Evolutionary conservation across 2,888 invertebrate genomes (phyloP), one percentile per base, ranked within the genome.

Genomic region (Cyclophora albipunctata): DNA sequence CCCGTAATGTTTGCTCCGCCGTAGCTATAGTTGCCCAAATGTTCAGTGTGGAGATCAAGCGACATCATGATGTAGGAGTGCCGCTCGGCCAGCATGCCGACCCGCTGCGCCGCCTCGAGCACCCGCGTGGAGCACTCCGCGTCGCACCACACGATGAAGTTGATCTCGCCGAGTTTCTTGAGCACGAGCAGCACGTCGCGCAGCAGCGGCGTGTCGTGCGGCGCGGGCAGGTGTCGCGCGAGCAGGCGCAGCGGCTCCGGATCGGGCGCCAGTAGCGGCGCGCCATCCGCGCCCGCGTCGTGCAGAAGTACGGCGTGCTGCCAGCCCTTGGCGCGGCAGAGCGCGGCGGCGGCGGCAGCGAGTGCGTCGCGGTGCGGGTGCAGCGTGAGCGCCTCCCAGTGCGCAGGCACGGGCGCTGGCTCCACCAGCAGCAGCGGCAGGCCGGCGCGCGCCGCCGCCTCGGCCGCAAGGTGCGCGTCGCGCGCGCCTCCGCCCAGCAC

Each of bases 1-100:
- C 79, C 76, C 52, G 84, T 84, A 57, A 85, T 58, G 66, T 85
- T 84, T 54, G 84, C 84, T 48, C 84, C 84, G 58, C 84, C 83
- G 71, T 85, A 73, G 68, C 84, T 84, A 74, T 70, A 81, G 63
- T 66, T 58, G 40, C 60, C 62, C 35, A 84, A 76, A 47, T 57
- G 49, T 54, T 55, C 67, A 54, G 79, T 79, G 70, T 81, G 83
- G 66, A 81, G 64, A 70, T 85, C 86, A 6, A 75, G 73, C 52
- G 78, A 62, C 49, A 79, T 69, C 69, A 78, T 52, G 49, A 87
- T 53, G 71, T 78, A 84, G 2, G 80, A 63, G 71, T 84, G 81
- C 2, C 75, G 69, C 63, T 70, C 71, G 40, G 71, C 65, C 54
- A 82, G 77, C 71, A 87, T 70, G n/a, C 86, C 86, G 54, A 73